Base-by-base conservation (phyloP, 2,888 invertebrate genomes). In the Mythimna lalbum region DNA sequence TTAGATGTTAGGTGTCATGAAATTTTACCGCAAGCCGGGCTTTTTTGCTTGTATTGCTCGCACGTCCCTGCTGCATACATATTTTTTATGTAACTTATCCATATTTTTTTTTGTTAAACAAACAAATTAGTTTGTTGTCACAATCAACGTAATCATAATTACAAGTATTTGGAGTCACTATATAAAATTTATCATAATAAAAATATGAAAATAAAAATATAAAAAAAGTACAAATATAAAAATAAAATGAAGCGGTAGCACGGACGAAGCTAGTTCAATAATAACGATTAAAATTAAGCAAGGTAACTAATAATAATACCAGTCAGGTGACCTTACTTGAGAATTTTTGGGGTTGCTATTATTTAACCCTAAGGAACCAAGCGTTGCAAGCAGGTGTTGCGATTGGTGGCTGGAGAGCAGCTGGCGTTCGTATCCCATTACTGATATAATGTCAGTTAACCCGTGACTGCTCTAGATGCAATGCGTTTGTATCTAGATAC, bases 291-390 rank as follows among this genome's bases (percentile, higher is more conserved):
- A 43, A 43, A 43, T 43, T 43, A 43, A 43, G 5, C 43, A 17
- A 43, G 14, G 9, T 1, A 36, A 67, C 4, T 17, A 52, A 47
- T 71, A 64, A 78, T 50, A 71, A 50, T 52, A 47, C 47, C 14
- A 55, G 10, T 50, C 47, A 21, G 21, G 47, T 70, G 6, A 39
- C 63, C 49, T 55, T 59, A 33, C 10, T 5, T 21, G 6, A 23
- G 3, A 33, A 10, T 39, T 39, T 4, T 43, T 43, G 39, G 73
- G 76, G 33, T 39, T 33, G 27, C 14, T 31, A 23, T 21, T 59
- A 43, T 49, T 39, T 47, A 12, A 71, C 78, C 71, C 78, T 49
- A 21, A 17, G 21, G 17, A 6, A 43, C 17, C 17, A 17, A 17
- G 43, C 43, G 43, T 2, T 1, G 21, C 4, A 10, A 14, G 12